A percentile compares a stretch with the other conserved stretches of the same genome.
These are phyloP conservation scores for Pseudolaguvia tuberculata DNA, from an alignment of 2,113 vertebrate genomes.

Conservation along the genomic window DNA sequence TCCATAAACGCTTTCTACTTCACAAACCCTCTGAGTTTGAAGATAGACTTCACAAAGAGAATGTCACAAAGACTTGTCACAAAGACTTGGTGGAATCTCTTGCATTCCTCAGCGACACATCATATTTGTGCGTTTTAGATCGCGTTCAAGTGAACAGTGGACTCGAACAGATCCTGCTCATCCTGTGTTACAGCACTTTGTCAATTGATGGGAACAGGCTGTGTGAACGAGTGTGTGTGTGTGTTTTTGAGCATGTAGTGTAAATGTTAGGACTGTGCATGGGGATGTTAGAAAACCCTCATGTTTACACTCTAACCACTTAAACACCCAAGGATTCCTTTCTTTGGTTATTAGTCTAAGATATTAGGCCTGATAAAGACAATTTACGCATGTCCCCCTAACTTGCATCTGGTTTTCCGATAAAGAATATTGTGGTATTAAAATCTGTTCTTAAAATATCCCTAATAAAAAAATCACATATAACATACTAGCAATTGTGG, in stretches of 20 bases:
- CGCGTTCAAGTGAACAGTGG: background rate
- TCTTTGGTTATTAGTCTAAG: background rate
- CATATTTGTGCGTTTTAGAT: background rate
- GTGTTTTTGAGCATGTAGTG: slow-evolving; percentile 30
- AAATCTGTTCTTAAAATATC: no score
- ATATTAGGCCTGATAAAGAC: background rate
- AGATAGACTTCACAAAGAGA: slow-evolving; percentile 48
- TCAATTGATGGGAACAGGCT: slow-evolving; percentile 30
- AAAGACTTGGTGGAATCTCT: slow-evolving; percentile 57
- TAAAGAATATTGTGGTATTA: background rate
- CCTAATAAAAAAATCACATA: no score
- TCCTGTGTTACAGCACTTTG: slow-evolving; percentile 25
- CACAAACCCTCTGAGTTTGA: slow-evolving; percentile 44
- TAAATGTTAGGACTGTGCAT: slow-evolving; percentile 51
- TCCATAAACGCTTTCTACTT: slow-evolving; percentile 43
- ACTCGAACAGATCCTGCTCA: slow-evolving; percentile 27
- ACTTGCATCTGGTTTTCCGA: background rate
- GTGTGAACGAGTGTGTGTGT: slow-evolving; percentile 20
- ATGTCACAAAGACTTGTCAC: slow-evolving; percentile 61
- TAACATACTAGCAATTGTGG: no score
- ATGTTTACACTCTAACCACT: slow-evolving; percentile 63
- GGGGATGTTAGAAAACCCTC: slow-evolving; percentile 53
- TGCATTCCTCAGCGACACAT: slow-evolving; percentile 50
- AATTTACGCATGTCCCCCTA: no score
- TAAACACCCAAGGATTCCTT: slow-evolving; percentile 58